Conservation (phyloP, 2,797 vertebrate species). For the Cottoperca gobio region DNA sequence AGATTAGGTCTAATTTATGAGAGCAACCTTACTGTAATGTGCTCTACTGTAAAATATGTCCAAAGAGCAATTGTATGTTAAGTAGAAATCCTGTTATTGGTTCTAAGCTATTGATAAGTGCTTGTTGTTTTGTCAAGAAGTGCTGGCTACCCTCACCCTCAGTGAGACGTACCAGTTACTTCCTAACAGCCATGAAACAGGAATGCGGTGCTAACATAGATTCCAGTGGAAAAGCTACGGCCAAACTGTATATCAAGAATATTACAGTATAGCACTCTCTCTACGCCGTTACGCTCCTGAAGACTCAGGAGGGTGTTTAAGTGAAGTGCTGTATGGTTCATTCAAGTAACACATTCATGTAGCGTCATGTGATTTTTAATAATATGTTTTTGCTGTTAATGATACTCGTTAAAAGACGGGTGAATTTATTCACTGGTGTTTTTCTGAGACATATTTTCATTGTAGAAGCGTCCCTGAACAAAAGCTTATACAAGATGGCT, state of each 20-base stretch:
- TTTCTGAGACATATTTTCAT: constrained; percentile 7
- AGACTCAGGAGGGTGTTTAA: constrained; percentile 13
- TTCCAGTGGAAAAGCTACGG: constrained; percentile 37
- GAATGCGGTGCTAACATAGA: constrained; percentile 49
- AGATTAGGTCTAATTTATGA: constrained; percentile 34
- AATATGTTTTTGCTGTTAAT: constrained; percentile 1
- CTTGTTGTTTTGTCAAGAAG: constrained; percentile 27
- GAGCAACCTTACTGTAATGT: constrained; percentile 33
- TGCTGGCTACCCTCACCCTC: constrained; percentile 14
- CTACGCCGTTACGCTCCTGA: constrained; percentile 17
- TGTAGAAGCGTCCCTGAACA: no score
- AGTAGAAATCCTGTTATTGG: constrained; percentile 31
- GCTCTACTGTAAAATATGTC: constrained; percentile 45
- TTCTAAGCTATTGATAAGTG: constrained; percentile 18
- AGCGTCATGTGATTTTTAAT: no score
- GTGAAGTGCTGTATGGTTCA: constrained; percentile 21
- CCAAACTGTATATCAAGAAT: constrained; percentile 19
- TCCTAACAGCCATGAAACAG: constrained; percentile 17
- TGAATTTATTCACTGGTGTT: background rate
- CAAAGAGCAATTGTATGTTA: constrained; percentile 39
- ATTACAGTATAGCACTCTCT: constrained; percentile 4
- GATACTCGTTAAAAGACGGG: background rate
- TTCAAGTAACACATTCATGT: constrained; percentile 25
- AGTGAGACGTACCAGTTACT: constrained; percentile 1
- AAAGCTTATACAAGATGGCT: no score